Evolutionary conservation across 2,888 invertebrate species (phyloP).

Genomic region (Drosophila cognata): DNA sequence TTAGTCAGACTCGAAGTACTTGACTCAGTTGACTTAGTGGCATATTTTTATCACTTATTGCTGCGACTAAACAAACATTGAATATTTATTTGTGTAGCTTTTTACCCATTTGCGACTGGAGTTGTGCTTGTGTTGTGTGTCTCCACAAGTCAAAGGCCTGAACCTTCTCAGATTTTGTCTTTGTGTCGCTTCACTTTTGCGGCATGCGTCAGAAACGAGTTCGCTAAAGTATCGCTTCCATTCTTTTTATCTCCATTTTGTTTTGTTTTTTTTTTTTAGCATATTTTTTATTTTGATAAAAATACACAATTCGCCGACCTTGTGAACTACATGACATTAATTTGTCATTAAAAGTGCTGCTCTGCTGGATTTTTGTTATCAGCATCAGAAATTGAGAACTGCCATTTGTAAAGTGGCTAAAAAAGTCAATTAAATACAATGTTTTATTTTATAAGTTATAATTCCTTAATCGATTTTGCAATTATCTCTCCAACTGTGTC

Average conservation of each 20-base stretch:
- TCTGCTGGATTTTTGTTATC: conserved; percentile 33
- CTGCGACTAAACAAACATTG: conserved; percentile 18
- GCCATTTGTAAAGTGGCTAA: conserved; percentile 1
- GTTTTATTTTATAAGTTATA: not conserved
- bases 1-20: conserved; percentile 22
- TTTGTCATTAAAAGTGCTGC: conserved; percentile 18
- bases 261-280: not conserved
- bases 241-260: conserved; percentile 9
- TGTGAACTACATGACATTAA: conserved; percentile 8
- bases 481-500: not conserved
- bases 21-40: not conserved
- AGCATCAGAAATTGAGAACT: conserved; percentile 2
- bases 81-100: conserved; percentile 18
- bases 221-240: not conserved
- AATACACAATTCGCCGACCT: not conserved
- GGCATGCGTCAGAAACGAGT: conserved; percentile 22
- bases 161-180: not conserved
- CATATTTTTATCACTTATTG: conserved; percentile 12
- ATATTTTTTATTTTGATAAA: not conserved
- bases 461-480: not conserved
- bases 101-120: conserved; percentile 31
- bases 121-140: conserved; percentile 26
- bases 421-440: not conserved
- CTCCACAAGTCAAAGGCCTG: not conserved
- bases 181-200: not conserved